Evolutionary conservation across 2,797 vertebrate genomes (phyloP).

Genomic region (Ispidina lecontei): DNA sequence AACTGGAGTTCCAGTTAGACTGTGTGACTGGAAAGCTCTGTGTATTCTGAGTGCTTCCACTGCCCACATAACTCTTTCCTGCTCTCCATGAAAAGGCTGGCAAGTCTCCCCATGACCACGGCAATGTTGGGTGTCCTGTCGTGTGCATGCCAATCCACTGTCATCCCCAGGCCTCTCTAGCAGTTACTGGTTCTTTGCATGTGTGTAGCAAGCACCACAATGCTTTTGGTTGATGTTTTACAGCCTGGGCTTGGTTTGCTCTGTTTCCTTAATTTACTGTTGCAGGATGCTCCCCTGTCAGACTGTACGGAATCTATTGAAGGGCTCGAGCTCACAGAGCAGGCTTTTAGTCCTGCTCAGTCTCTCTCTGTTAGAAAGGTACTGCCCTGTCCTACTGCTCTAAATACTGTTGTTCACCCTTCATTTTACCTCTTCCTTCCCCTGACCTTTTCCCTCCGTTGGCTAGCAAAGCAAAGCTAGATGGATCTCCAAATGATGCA

Average conservation of each 20-base stretch:
- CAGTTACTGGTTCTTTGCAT: conserved; percentile 71
- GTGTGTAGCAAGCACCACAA: conserved; percentile 50
- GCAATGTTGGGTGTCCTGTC: conserved; percentile 26
- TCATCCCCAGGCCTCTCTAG: conserved; percentile 58
- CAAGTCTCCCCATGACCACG: neutral
- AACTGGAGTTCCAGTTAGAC: neutral
- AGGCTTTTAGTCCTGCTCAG: conserved; percentile 96
- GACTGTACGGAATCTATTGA: conserved; percentile 99
- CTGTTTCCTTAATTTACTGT: conserved; percentile 94
- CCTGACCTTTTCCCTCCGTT: conserved; percentile 4
- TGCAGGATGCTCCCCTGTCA: conserved; percentile 98
- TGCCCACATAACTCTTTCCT: neutral
- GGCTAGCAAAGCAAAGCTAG: neutral
- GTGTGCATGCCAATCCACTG: conserved; percentile 79
- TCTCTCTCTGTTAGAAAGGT: conserved; percentile 96
- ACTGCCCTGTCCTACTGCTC: conserved; percentile 79
- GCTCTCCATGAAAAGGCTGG: conserved; percentile 9
- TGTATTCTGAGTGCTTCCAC: conserved; percentile 11
- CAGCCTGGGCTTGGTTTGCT: conserved; percentile 82
- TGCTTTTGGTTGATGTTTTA: conserved; percentile 67
- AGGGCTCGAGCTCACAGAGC: conserved; percentile 96
- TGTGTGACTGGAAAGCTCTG: neutral
- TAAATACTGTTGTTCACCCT: conserved; percentile 53
- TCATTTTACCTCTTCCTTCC: conserved; percentile 34
- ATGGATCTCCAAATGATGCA: neutral